Evolutionary conservation across 1,140 invertebrate species (phyloP).

Genomic region (Tetramorium parvispinum): DNA sequence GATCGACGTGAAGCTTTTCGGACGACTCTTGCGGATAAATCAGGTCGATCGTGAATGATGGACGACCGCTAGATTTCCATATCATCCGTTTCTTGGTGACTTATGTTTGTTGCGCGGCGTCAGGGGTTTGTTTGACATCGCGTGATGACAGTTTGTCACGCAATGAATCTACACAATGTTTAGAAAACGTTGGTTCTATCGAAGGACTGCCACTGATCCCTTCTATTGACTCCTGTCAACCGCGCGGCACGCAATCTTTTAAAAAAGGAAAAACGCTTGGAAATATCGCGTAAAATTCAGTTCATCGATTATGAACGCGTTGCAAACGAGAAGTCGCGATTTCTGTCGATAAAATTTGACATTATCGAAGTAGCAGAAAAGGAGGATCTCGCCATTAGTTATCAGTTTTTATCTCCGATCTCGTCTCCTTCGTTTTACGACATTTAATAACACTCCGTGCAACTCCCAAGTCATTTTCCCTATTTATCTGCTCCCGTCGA

Average conservation of each 20-base stretch:
- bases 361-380: neutral
- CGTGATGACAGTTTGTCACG: conserved; percentile 54
- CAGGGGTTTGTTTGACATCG: conserved; percentile 33
- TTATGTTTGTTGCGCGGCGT: conserved; percentile 47
- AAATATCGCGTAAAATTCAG: neutral
- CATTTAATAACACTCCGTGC: conserved; percentile 28
- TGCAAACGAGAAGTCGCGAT: neutral
- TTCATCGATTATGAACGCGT: neutral
- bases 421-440: neutral
- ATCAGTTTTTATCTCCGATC: neutral
- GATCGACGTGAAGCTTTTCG: neutral
- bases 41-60: conserved; percentile 42
- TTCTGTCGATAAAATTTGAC: neutral
- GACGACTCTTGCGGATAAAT: conserved; percentile 38
- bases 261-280: neutral
- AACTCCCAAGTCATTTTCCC: neutral
- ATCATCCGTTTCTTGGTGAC: conserved; percentile 48
- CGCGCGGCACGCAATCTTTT: neutral
- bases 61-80: conserved; percentile 50
- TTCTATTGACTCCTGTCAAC: conserved; percentile 19
- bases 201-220: neutral
- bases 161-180: conserved; percentile 20
- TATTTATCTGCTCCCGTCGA: conserved; percentile 19
- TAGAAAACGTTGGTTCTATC: conserved; percentile 22
- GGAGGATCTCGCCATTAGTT: neutral